Evolutionary conservation across 1,140 invertebrate species (phyloP), one percentile per base, ranked within the genome.

Genomic region (Nasonia giraulti): DNA sequence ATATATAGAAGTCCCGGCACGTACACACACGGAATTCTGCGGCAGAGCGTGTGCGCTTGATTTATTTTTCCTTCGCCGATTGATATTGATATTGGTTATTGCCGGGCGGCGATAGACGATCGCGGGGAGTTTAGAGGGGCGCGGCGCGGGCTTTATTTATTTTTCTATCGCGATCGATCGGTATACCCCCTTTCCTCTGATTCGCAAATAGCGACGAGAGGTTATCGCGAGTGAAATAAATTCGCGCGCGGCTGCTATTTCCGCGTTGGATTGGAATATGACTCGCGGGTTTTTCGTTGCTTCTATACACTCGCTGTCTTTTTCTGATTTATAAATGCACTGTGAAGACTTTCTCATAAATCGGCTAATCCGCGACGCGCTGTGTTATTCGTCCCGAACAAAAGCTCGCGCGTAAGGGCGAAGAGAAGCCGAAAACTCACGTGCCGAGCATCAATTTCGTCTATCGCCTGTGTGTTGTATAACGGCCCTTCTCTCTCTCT

Each of bases 31-130:
- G 17, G 80, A 20, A 74, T 55, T 82, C 62, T 75, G 8, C 31
- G 40, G 31, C 27, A 1, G 12, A 31, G 44, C 4, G 33, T 37
- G 33, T 75, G 23, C 8, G 62, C 47, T 76, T 82, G 81, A 82
- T 83, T 83, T 83, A 83, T 83, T 77, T 83, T 83, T 69, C 55
- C 73, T 77, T 44, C 37, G 33, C 50, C 50, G 20, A 82, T 66
- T 76, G 81, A 82, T 78, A 75, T 83, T 75, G 80, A 82, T 82
- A 83, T 79, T 83, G 76, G 66, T 79, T 79, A 79, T 83, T 62
- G 55, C 55, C 55, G 7, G 10, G 14, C 55, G 55, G 55, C 55
- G 55, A 62, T 20, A 20, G 55, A 20, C 55, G 55, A n/a, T n/a
- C 55, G 17, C 50, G 17, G 50, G 50, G 55, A 62, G 55, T 62